Conservation (phyloP, 2,797 vertebrate species). For the Monodelphis domestica region DNA sequence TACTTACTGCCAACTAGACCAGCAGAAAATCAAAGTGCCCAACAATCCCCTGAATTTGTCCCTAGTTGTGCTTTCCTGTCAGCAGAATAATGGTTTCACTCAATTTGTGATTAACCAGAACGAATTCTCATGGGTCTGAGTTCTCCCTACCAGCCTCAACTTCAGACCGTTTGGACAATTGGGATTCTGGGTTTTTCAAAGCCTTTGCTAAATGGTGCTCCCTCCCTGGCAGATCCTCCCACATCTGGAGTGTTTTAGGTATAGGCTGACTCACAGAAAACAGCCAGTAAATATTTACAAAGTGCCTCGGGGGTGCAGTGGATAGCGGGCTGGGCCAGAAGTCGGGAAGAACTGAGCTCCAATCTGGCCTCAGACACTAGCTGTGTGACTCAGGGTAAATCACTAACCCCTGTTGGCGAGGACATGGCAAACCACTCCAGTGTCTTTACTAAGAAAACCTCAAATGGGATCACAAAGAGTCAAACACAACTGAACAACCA, state of each 20-base stretch:
- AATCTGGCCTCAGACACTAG: background rate
- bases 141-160: background rate
- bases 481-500: too few species aligned
- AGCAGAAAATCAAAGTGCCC: conserved; percentile 21
- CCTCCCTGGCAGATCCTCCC: background rate
- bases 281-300: background rate
- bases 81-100: background rate
- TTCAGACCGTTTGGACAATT: too few species aligned
- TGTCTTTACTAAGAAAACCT: background rate
- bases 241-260: background rate
- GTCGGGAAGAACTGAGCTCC: background rate
- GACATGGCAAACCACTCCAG: background rate
- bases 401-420: background rate
- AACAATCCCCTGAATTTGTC: too few species aligned
- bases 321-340: background rate
- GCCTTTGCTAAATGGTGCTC: background rate
- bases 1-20: background rate
- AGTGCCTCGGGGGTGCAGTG: background rate
- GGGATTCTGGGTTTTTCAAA: too few species aligned
- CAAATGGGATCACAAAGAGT: background rate
- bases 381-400: background rate
- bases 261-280: background rate
- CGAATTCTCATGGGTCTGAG: background rate
- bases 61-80: background rate
- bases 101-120: background rate